Base-by-base conservation (phyloP, 1,140 invertebrate genomes). In the Anastrepha obliqua region DNA sequence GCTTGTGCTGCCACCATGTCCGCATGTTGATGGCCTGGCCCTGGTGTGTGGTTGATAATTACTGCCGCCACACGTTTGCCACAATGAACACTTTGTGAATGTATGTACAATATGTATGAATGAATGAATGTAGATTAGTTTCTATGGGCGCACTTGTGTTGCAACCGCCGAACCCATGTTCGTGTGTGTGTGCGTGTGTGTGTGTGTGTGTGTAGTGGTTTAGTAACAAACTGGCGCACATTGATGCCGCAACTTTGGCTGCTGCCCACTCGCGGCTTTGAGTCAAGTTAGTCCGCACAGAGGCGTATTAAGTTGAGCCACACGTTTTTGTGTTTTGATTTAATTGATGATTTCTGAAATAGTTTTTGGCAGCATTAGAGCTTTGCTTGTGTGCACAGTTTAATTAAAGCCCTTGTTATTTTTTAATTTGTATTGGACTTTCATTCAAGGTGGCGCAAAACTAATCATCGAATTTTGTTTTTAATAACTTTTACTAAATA, bases 1-100 rank as follows among this genome's bases (percentile, higher is more conserved):
- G 67, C 42, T 44, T 74, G 67, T 42, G 67, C 67, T 11, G 42
- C 67, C 67, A 74, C 67, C 64, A 67, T 67, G 39, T 29, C 64
- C 7, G n/a, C 64, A 20, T 55, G 51, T 55, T 55, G 51, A 2
- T 1, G 51, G 51, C 29, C 29, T 29, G 29, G 51, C 51, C 64
- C 3, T 9, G 17, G 62, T 64, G 17, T 20, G 64, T 67, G 11
- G 13, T 39, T 67, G 29, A 42, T 67, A 67, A 67, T 67, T 67
- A 29, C 64, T 67, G 7, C 64, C 67, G 39, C 67, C 39, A 74
- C 39, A 47, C 17, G 6, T 47, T 15, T 74, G 65, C 9, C 7
- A 70, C 20, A 2, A 3, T 65, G 51, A 55, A 6, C 29, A 29
- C 29, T 29, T 29, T 29, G 29, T 29, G 29, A 29, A 29, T 29